Conservation (phyloP, 2,113 vertebrate species). For the Prionailurus viverrinus region DNA sequence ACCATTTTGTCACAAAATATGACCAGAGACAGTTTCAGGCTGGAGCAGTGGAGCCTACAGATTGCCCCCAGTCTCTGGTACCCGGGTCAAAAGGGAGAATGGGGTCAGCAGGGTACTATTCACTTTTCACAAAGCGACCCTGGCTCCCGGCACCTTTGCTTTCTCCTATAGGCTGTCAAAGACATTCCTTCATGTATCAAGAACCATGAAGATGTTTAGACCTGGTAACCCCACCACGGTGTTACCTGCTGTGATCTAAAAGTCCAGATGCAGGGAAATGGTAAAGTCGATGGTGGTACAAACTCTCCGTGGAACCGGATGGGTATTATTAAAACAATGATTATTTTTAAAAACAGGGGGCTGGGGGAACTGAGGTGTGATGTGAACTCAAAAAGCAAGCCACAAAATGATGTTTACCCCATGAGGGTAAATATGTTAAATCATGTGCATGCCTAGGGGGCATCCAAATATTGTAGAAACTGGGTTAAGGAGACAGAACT, state of each 20-base stretch:
- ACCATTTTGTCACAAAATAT: background rate
- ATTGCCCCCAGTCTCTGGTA: background rate
- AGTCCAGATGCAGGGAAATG: background rate
- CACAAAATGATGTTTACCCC: background rate
- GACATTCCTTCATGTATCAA: background rate
- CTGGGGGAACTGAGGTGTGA: background rate
- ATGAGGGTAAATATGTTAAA: background rate
- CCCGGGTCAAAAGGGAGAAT: background rate
- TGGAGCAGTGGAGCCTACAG: background rate
- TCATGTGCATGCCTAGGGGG: fast-evolving
- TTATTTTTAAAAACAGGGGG: background rate
- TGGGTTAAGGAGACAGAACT: background rate
- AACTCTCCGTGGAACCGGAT: background rate
- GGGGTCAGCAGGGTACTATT: background rate
- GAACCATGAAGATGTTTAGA: conserved; percentile 1
- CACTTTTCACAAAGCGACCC: background rate
- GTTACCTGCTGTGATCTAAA: background rate
- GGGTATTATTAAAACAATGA: background rate
- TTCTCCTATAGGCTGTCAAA: background rate
- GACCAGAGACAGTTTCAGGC: background rate
- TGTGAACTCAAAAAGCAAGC: background rate
- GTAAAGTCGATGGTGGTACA: fast-evolving
- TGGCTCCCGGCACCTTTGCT: background rate
- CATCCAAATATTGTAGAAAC: background rate
- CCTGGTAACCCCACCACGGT: background rate